Evolutionary conservation across 2,113 vertebrate genomes (phyloP).

Genomic region (Leucoraja erinaceus): DNA sequence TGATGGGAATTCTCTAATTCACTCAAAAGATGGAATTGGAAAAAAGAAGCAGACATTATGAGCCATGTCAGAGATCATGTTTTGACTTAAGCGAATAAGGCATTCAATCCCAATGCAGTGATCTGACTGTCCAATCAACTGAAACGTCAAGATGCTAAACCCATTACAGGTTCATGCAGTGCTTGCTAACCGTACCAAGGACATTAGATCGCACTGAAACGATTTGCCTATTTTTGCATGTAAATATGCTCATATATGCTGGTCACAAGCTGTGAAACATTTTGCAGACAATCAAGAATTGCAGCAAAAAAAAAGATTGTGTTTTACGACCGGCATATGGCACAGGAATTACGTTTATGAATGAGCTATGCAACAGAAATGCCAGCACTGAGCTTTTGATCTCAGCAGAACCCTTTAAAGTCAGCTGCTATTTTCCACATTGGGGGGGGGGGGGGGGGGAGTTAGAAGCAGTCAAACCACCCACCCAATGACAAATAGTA

Average conservation of each 20-base stretch:
- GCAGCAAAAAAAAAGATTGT: background rate
- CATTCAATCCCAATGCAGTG: background rate
- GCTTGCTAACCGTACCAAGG: background rate
- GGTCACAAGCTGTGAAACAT: background rate
- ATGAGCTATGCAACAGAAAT: background rate
- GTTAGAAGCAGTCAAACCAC: background rate
- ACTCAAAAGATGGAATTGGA: background rate
- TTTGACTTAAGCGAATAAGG: background rate
- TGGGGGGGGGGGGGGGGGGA: too few species aligned
- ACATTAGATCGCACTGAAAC: background rate
- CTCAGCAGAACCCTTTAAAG: background rate
- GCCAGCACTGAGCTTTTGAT: conserved; percentile 1
- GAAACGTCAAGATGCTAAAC: background rate
- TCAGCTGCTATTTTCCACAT: background rate
- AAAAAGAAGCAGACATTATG: background rate
- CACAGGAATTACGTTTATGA: background rate
- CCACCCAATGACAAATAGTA: background rate
- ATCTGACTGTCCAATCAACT: background rate
- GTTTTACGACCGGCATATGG: background rate
- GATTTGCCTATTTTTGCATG: background rate
- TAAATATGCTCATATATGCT: background rate
- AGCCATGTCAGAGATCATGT: background rate
- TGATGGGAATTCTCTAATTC: background rate
- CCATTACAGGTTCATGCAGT: background rate
- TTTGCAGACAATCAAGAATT: background rate